phyloP scores from a whole-genome alignment of 2,797 vertebrate species.

The Sebastes matsubarae region DNA sequence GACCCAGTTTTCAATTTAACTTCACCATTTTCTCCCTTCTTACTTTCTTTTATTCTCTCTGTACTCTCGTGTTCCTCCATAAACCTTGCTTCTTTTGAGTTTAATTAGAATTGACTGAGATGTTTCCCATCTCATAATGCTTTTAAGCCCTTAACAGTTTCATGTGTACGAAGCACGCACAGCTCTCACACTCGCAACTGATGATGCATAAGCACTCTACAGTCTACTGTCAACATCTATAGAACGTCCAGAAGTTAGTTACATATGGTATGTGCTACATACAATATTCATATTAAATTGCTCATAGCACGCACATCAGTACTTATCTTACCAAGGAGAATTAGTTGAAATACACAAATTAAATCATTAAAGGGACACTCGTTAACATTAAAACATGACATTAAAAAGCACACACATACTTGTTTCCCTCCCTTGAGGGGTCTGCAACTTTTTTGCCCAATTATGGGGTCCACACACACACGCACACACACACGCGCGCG shows the following conservation, averaged over 20 bases:
- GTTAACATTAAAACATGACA: neutral
- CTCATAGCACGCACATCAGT: neutral
- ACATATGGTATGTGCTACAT: neutral
- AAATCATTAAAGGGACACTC: neutral
- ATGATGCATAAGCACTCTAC: neutral
- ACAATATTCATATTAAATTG: neutral
- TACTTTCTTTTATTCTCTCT: neutral
- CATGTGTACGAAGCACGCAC: conserved; percentile 28
- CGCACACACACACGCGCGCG: fast-evolving
- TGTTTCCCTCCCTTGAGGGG: too few species aligned
- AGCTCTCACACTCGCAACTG: neutral
- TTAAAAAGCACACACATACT: too few species aligned
- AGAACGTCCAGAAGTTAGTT: neutral
- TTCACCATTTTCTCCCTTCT: neutral
- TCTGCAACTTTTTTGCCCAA: too few species aligned
- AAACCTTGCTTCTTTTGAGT: neutral
- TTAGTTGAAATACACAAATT: neutral
- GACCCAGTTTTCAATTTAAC: neutral
- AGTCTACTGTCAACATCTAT: conserved; percentile 17
- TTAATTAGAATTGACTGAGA: conserved; percentile 10
- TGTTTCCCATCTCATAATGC: neutral
- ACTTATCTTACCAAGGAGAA: neutral
- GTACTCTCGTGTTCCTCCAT: neutral
- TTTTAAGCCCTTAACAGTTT: conserved; percentile 5
- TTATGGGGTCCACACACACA: too few species aligned